phyloP scores from a whole-genome alignment of 1,140 invertebrate species.

The Pseudomyrmex flavicornis region DNA sequence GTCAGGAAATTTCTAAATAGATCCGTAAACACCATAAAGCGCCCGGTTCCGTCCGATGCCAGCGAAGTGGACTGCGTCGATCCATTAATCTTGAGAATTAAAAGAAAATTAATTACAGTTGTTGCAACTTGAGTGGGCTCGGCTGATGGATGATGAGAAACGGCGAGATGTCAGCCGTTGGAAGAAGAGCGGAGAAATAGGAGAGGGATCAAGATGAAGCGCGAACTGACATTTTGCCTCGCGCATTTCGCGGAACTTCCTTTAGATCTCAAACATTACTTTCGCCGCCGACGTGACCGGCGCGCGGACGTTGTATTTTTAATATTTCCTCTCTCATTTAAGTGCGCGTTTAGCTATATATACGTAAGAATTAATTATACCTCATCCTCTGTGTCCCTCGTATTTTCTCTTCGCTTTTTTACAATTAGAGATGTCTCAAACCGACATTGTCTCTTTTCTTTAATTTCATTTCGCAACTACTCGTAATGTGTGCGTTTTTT shows the following conservation, averaged over 20 bases:
- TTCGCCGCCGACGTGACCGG: neutral
- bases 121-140: slow-evolving; percentile 66
- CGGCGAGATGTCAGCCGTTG: slow-evolving; percentile 41
- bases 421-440: too few relatives aligned
- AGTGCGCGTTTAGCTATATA: too few relatives aligned
- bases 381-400: too few relatives aligned
- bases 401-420: too few relatives aligned
- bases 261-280: slow-evolving; percentile 44
- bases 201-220: slow-evolving; percentile 54
- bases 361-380: too few relatives aligned
- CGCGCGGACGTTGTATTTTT: neutral
- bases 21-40: slow-evolving; percentile 63
- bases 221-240: slow-evolving; percentile 57
- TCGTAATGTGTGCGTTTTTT: too few relatives aligned
- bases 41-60: slow-evolving; percentile 50
- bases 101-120: slow-evolving; percentile 79
- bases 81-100: slow-evolving; percentile 79
- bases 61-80: slow-evolving; percentile 64
- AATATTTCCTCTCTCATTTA: too few relatives aligned
- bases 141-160: slow-evolving; percentile 71
- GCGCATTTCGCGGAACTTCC: slow-evolving; percentile 49
- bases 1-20: slow-evolving; percentile 57
- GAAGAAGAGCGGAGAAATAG: slow-evolving; percentile 37
- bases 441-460: too few relatives aligned
- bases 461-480: too few relatives aligned